A percentile compares a stretch with the other conserved stretches of the same genome.
Evolutionary conservation across 1,140 invertebrate species (phyloP).

Genomic region (Probaryconus sp.): DNA sequence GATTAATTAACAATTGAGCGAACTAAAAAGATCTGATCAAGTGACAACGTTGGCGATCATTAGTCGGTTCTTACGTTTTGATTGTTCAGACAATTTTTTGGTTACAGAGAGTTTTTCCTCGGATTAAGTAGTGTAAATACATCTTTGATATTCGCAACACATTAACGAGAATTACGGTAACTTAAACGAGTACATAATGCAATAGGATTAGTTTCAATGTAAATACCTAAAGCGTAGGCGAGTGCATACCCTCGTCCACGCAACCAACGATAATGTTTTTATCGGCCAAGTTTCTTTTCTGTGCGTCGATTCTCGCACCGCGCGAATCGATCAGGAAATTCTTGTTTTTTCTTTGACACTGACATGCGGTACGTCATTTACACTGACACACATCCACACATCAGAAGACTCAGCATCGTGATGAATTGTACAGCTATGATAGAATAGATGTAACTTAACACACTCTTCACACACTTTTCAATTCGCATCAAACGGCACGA

Average conservation of each 20-base stretch:
- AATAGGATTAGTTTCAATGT: constrained; percentile 79
- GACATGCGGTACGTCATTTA: constrained; percentile 65
- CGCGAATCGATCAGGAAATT: constrained; percentile 70
- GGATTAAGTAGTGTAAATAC: constrained; percentile 78
- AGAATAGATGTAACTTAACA: constrained; percentile 68
- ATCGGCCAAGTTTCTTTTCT: constrained; percentile 76
- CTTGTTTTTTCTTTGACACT: constrained; percentile 72
- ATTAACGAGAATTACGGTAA: constrained; percentile 77
- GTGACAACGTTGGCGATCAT: constrained; percentile 70
- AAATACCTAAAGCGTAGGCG: constrained; percentile 78
- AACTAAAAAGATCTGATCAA: constrained; percentile 59
- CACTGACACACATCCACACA: constrained; percentile 65
- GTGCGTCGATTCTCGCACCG: constrained; percentile 65
- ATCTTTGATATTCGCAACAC: constrained; percentile 77
- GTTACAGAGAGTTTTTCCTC: constrained; percentile 78
- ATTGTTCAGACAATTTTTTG: constrained; percentile 69
- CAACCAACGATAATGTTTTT: constrained; percentile 78
- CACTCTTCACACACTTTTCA: constrained; percentile 64
- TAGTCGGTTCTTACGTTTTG: constrained; percentile 65
- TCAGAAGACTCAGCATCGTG: constrained; percentile 67
- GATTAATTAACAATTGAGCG: constrained; percentile 44
- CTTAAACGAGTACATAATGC: constrained; percentile 76
- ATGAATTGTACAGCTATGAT: constrained; percentile 74
- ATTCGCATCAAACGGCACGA: constrained; percentile 67
- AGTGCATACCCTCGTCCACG: constrained; percentile 77